Conservation (phyloP, 2,888 invertebrate genomes). For the Aphelenchoides bicaudatus region DNA sequence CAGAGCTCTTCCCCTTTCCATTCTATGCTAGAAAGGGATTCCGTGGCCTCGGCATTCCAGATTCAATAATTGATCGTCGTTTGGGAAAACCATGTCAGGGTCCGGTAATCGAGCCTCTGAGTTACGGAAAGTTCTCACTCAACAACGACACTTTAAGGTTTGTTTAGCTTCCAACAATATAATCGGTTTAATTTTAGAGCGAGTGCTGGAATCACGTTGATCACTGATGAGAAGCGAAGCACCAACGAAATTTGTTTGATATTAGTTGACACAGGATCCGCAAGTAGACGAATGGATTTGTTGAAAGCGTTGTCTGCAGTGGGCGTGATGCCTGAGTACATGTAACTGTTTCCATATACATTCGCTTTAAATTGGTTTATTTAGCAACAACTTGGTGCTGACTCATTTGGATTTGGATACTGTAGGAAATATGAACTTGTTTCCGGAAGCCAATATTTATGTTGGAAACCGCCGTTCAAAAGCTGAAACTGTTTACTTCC, state of each 20-base stretch:
- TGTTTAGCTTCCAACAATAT: no score
- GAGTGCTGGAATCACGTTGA: slow-evolving; percentile 7
- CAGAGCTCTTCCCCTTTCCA: slow-evolving; percentile 9
- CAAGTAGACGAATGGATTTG: slow-evolving; percentile 25
- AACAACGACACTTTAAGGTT: slow-evolving; percentile 2
- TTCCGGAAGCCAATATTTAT: slow-evolving; percentile 28
- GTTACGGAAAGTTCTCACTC: slow-evolving; percentile 7
- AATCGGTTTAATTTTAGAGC: no score
- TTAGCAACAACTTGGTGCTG: slow-evolving; percentile 25
- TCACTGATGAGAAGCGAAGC: slow-evolving; percentile 24
- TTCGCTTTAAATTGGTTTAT: no score
- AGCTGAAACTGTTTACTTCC: slow-evolving; percentile 23
- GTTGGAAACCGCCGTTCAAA: slow-evolving; percentile 24
- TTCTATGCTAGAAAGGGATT: slow-evolving; percentile 16
- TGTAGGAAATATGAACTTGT: slow-evolving; percentile 30
- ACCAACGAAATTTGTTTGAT: slow-evolving; percentile 29
- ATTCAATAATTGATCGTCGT: slow-evolving; percentile 4
- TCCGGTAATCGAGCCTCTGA: slow-evolving; percentile 17
- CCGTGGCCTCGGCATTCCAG: slow-evolving; percentile 14
- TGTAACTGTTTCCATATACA: no score
- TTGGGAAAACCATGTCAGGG: slow-evolving; percentile 18
- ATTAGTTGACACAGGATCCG: slow-evolving; percentile 30
- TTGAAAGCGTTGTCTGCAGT: slow-evolving; percentile 27
- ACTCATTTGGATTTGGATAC: slow-evolving; percentile 29
- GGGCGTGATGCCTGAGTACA: slow-evolving; percentile 23